Conservation (phyloP, 1,140 invertebrate genomes). For the Heliconius melpomene region DNA sequence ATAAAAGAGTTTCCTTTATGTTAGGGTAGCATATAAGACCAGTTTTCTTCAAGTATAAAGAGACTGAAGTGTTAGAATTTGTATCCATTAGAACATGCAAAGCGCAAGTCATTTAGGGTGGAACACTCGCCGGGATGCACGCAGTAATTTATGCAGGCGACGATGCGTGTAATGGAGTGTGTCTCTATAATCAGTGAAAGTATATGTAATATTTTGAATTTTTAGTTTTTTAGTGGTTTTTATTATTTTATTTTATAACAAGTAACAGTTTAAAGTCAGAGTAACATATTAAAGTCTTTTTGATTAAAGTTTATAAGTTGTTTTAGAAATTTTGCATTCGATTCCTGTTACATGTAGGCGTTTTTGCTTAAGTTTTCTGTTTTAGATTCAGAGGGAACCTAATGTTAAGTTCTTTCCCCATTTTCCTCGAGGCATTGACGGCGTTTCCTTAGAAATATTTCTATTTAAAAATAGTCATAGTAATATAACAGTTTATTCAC, state of each 20-base stretch:
- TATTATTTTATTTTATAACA: neutral
- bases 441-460: no score
- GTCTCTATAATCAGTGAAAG: neutral
- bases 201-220: neutral
- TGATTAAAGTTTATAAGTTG: no score
- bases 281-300: no score
- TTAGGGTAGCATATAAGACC: neutral
- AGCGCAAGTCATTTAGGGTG: conserved; percentile 73
- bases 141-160: conserved; percentile 67
- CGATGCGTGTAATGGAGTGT: conserved; percentile 61
- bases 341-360: no score
- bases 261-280: no score
- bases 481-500: no score
- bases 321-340: no score
- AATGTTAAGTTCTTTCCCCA: no score
- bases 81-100: conserved; percentile 69
- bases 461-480: no score
- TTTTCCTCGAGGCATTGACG: no score
- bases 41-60: conserved; percentile 20
- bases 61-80: conserved; percentile 31
- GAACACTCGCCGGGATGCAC: conserved; percentile 26
- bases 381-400: no score
- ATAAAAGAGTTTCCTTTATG: neutral
- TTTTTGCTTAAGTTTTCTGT: no score
- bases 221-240: neutral